phyloP scores from a whole-genome alignment of 2,888 invertebrate genomes.

The Catocala sponsa region DNA sequence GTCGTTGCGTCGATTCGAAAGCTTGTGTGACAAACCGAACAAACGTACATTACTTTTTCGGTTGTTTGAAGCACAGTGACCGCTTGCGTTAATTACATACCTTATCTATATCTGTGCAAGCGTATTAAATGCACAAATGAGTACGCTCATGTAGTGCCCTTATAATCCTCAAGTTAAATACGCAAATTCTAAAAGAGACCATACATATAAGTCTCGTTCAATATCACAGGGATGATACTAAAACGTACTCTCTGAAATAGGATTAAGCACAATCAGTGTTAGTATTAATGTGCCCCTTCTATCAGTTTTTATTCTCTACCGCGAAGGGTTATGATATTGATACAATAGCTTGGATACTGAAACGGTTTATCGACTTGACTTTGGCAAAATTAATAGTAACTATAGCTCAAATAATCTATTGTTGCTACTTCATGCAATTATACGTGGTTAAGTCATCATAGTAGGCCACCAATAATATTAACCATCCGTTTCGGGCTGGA shows the following conservation, averaged over 20 bases:
- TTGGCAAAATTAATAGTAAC: too few species aligned
- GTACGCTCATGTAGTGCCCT: constrained; percentile 3
- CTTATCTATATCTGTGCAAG: background rate
- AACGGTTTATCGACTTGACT: background rate
- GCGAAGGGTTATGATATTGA: constrained; percentile 9
- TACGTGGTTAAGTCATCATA: too few species aligned
- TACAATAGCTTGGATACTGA: background rate
- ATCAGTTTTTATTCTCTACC: constrained; percentile 12
- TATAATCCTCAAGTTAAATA: constrained; percentile 16
- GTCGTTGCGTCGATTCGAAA: too few species aligned
- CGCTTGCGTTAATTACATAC: too few species aligned
- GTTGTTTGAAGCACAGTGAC: too few species aligned
- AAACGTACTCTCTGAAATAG: constrained; percentile 40
- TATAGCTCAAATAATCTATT: too few species aligned
- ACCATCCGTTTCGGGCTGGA: too few species aligned
- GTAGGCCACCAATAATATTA: too few species aligned
- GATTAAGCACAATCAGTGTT: constrained; percentile 37
- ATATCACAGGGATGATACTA: constrained; percentile 34
- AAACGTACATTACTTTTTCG: too few species aligned
- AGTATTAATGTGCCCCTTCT: constrained; percentile 42
- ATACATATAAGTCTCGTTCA: constrained; percentile 23
- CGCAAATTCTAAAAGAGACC: constrained; percentile 32
- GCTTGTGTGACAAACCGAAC: too few species aligned
- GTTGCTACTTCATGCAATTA: too few species aligned
- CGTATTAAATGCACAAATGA: constrained; percentile 1